Conservation (phyloP, 2,888 invertebrate genomes). For the Drosophila buzzatii region DNA sequence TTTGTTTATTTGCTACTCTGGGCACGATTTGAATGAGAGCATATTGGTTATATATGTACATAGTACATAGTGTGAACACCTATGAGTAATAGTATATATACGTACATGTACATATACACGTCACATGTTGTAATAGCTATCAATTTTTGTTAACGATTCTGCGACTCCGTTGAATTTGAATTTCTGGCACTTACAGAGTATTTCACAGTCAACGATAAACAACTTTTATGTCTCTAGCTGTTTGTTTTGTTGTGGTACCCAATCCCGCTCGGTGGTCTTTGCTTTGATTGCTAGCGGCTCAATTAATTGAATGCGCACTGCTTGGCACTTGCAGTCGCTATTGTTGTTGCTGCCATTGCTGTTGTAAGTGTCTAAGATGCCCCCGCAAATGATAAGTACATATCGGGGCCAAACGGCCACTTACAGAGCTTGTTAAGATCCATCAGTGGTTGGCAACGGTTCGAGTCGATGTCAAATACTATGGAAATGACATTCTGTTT, state of each 20-base stretch:
- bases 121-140: not conserved
- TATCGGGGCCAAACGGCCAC: conserved; percentile 41
- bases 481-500: not conserved
- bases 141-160: not conserved
- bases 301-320: conserved; percentile 64
- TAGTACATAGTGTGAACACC: too few relatives aligned
- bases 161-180: not conserved
- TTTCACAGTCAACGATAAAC: not conserved
- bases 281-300: conserved; percentile 70
- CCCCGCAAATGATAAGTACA: conserved; percentile 44
- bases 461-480: conserved; percentile 7
- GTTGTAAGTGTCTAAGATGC: conserved; percentile 22
- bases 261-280: conserved; percentile 56
- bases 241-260: conserved; percentile 18
- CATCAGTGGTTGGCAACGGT: conserved; percentile 34
- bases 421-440: conserved; percentile 49
- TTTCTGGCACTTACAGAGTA: not conserved
- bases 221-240: not conserved
- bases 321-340: conserved; percentile 65
- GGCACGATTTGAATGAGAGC: not conserved
- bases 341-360: not conserved
- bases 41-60: not conserved
- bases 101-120: not conserved
- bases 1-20: conserved; percentile 34
- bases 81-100: too few relatives aligned